phyloP scores from a whole-genome alignment of 2,113 vertebrate genomes.

The Dipodomys merriami region DNA sequence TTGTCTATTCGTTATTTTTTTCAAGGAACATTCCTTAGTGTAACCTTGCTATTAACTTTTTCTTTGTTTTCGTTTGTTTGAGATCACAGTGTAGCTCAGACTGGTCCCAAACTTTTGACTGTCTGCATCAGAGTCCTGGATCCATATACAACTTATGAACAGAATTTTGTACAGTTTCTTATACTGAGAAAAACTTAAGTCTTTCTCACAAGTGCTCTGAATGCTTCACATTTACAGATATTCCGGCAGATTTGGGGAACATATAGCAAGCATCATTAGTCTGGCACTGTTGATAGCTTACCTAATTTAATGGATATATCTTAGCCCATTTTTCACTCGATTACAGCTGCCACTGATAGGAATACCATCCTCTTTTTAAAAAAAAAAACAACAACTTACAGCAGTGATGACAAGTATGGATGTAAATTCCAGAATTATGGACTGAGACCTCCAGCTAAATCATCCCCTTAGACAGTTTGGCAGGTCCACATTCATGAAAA shows the following conservation, averaged over 20 bases:
- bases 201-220: conserved; percentile 14
- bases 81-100: no score
- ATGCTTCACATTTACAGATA: neutral
- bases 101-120: no score
- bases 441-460: conserved; percentile 49
- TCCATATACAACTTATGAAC: neutral
- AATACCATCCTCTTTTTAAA: neutral
- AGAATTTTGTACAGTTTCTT: neutral
- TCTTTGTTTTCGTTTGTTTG: neutral
- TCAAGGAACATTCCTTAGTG: neutral
- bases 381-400: conserved; percentile 20
- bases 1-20: neutral
- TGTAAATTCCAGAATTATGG: conserved; percentile 52
- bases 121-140: no score
- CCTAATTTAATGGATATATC: conserved; percentile 47
- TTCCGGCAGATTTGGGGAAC: neutral
- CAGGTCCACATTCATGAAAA: conserved; percentile 50
- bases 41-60: neutral
- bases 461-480: neutral
- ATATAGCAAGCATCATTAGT: conserved; percentile 57
- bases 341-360: conserved; percentile 46
- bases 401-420: conserved; percentile 37
- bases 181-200: conserved; percentile 30
- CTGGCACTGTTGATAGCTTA: conserved; percentile 9
- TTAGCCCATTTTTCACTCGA: conserved; percentile 46